Conservation (phyloP, 2,113 vertebrate species). For the Spilogale gracilis region DNA sequence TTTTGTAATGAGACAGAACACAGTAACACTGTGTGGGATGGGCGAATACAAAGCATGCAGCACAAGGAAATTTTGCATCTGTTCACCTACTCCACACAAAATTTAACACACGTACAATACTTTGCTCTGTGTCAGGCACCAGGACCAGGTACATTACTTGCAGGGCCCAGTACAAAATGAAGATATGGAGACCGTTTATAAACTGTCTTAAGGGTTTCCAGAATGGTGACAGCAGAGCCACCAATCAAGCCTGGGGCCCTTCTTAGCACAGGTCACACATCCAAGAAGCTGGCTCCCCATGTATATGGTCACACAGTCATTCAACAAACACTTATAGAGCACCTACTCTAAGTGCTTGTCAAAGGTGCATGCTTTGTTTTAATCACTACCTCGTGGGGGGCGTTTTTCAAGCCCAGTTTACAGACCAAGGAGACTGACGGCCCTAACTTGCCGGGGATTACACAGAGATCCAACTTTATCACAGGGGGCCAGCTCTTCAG, state of each 20-base stretch:
- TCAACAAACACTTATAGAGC: too few species aligned
- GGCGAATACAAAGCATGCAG: background rate
- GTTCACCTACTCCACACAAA: background rate
- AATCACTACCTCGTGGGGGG: background rate
- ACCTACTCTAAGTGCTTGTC: background rate
- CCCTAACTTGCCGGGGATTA: background rate
- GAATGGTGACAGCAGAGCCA: background rate
- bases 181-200: background rate
- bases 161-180: background rate
- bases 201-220: constrained; percentile 23
- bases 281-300: background rate
- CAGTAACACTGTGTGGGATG: background rate
- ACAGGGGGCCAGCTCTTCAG: background rate
- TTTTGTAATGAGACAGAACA: background rate
- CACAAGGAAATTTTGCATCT: background rate
- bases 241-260: background rate
- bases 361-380: background rate
- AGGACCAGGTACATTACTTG: background rate
- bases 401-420: background rate
- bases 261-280: background rate
- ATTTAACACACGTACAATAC: background rate
- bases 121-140: background rate
- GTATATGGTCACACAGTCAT: background rate
- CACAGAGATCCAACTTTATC: background rate
- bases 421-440: background rate